Evolutionary conservation across 2,113 vertebrate genomes (phyloP), one percentile per base, ranked within the genome.

Genomic region (Diphyllodes magnificus): DNA sequence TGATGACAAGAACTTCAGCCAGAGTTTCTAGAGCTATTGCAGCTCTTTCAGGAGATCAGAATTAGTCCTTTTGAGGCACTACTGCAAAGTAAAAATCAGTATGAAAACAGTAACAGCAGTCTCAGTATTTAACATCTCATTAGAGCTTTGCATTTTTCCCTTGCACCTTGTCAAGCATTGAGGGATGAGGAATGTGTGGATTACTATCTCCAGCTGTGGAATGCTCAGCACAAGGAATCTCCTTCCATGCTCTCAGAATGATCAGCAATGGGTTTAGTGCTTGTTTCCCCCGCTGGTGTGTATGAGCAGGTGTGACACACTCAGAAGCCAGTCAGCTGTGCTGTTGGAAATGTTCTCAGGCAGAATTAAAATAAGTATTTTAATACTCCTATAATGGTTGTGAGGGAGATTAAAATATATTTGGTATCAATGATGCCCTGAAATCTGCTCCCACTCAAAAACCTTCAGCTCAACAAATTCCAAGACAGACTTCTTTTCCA

Each of bases 101-200:
- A 76, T 60, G 75, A 47, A 70, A 85, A 70, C 4, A 90, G 44
- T 56, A 84, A 72, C 69, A 93, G 47, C 37, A 90, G 53, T 60
- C 75, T 71, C 85, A 71, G 63, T 68, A 87, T 77, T 92, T 85
- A 91, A 76, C 50, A 78, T 35, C 70, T 72, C 6, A 0, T 86
- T 73, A 84, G 49, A 84, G 72, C 35, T 91, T 56, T 72, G 47
- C 80, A 45, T 69, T 72, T 76, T 89, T 24, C 72, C 93, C 82
- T 72, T 65, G 82, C 60, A 44, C 45, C 54, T 73, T 59, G 73
- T 54, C 77, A 95, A 96, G 94, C 91, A n/a, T 13, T 85, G 93
- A 76, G 72, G 79, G 87, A 95, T 95, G 94, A 94, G 82, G 21
- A 71, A 94, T 94, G 95, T 37, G 91, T 91, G 95, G 70, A 93